phyloP scores from a whole-genome alignment of 2,888 invertebrate genomes.

The Orthosia gothica region DNA sequence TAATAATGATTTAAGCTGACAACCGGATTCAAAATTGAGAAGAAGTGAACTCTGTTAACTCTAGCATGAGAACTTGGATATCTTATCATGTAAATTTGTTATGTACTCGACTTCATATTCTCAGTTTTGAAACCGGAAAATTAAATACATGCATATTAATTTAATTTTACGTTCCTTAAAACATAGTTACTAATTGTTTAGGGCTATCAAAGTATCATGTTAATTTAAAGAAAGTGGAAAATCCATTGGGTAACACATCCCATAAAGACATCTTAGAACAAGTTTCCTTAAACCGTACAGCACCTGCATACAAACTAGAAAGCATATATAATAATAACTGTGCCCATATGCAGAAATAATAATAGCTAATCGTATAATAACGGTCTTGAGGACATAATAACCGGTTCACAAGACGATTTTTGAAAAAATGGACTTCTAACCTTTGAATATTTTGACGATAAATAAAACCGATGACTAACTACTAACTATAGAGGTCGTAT shows the following conservation, averaged over 20 bases:
- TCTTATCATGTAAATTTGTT: too few species aligned
- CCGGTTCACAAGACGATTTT: neutral
- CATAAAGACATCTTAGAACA: neutral
- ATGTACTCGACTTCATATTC: too few species aligned
- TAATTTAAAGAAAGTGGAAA: neutral
- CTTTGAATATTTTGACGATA: neutral
- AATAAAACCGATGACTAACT: too few species aligned
- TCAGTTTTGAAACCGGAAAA: neutral
- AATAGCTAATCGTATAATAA: neutral
- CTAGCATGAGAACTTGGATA: too few species aligned
- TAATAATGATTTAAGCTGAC: neutral
- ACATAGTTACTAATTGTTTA: neutral
- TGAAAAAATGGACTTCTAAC: neutral
- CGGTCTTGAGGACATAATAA: too few species aligned
- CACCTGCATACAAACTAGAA: neutral
- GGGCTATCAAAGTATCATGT: neutral
- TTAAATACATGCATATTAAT: too few species aligned
- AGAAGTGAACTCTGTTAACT: too few species aligned
- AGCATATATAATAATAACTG: neutral
- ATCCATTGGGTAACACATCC: neutral
- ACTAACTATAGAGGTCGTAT: too few species aligned
- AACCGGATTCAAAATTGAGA: neutral
- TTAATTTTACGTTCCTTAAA: too few species aligned
- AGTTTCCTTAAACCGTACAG: slow-evolving; percentile 15
- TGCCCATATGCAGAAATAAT: slow-evolving; percentile 11